A percentile compares a stretch with the other conserved stretches of the same genome.
Evolutionary conservation across 2,113 vertebrate species (phyloP).

Genomic region (Halichoeres trimaculatus): DNA sequence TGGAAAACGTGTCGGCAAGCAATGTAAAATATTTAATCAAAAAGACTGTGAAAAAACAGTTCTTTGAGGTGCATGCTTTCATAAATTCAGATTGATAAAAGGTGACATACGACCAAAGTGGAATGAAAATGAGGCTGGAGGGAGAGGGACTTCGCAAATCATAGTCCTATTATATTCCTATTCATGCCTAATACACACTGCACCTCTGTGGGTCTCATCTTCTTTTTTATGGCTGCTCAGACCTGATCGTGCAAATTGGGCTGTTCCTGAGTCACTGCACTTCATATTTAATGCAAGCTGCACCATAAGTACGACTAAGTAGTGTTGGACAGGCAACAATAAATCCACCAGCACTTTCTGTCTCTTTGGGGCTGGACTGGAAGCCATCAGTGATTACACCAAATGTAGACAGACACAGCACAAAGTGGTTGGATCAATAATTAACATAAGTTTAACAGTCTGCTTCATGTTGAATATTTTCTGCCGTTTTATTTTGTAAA

Average conservation of each 20-base stretch:
- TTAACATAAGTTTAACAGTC: not conserved
- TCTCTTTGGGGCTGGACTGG: conserved; percentile 52
- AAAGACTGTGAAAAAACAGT: not conserved
- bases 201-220: conserved; percentile 36
- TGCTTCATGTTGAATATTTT: conserved; percentile 9
- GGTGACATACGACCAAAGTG: not conserved
- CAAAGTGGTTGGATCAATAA: conserved; percentile 33
- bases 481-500: conserved; percentile 1
- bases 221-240: conserved; percentile 45
- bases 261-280: conserved; percentile 56
- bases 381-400: conserved; percentile 43
- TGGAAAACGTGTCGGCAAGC: not conserved
- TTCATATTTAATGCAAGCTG: conserved; percentile 70
- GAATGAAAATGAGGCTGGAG: not conserved
- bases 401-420: conserved; percentile 24
- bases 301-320: conserved; percentile 57
- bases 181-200: conserved; percentile 45
- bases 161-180: conserved; percentile 50
- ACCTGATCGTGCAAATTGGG: conserved; percentile 41
- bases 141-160: conserved; percentile 35
- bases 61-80: conserved; percentile 14
- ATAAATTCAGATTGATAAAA: conserved; percentile 28
- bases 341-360: conserved; percentile 35
- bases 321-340: conserved; percentile 51
- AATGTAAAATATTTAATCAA: not conserved